Conservation (phyloP, 2,888 invertebrate species). For the Hirtodrosophila duncani region DNA sequence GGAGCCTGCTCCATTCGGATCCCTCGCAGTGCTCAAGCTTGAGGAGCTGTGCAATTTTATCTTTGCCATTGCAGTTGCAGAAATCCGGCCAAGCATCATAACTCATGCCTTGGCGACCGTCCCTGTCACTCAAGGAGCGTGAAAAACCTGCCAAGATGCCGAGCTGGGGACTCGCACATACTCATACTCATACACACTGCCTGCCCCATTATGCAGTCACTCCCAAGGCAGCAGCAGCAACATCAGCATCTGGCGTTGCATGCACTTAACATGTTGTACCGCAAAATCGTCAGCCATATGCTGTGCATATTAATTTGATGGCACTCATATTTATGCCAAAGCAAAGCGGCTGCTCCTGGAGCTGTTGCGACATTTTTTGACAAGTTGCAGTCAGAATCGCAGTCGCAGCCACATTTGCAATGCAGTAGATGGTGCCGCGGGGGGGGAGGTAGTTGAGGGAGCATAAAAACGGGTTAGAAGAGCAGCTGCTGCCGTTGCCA, state of each 20-base stretch:
- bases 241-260: constrained; percentile 47
- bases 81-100: constrained; percentile 63
- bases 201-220: constrained; percentile 58
- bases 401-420: constrained; percentile 47
- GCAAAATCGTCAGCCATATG: constrained; percentile 74
- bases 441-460: neutral
- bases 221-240: constrained; percentile 22
- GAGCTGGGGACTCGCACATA: neutral
- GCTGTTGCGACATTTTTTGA: constrained; percentile 62
- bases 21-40: constrained; percentile 13
- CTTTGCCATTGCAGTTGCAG: constrained; percentile 46
- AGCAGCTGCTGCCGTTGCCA: constrained; percentile 54
- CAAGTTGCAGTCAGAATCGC: constrained; percentile 62
- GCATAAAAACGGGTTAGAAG: neutral
- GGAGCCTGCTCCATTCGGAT: neutral
- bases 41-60: constrained; percentile 43
- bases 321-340: constrained; percentile 74
- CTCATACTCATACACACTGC: constrained; percentile 29
- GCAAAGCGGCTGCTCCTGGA: constrained; percentile 47
- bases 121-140: constrained; percentile 62
- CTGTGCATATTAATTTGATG: constrained; percentile 73
- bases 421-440: constrained; percentile 36
- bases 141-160: constrained; percentile 58
- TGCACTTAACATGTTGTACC: constrained; percentile 73
- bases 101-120: constrained; percentile 52